Evolutionary conservation across 2,888 invertebrate species (phyloP), one percentile per base, ranked within the genome.

Genomic region (Ypsolopha sequella): DNA sequence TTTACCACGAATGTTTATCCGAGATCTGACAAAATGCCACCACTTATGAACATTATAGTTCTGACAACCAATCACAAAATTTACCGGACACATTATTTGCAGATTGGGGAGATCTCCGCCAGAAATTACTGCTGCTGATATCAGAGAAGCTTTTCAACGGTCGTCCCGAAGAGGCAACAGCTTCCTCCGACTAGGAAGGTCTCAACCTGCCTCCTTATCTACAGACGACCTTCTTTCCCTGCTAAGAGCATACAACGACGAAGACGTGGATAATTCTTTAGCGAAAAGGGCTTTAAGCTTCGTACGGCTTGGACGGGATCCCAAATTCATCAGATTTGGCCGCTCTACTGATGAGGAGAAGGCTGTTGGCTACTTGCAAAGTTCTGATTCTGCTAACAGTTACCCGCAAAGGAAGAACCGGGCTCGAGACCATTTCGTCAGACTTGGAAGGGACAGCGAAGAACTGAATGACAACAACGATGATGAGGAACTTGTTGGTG

Each of bases 241-340:
- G 14, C 67, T 85, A 6, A 68, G 66, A 52, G 65, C 70, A 10
- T 85, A 81, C 59, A 81, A 82, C 53, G 52, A 50, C 6, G 80
- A 81, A 13, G 80, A 82, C 50, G 73, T 75, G 50, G 80, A 81
- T 3, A 58, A 56, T 0, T 73, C 80, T 7, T n/a, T 43, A 0
- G 50, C 61, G 7, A 84, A 85, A 57, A 68, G 80, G 41, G 78
- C 70, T 0, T 60, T 80, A 2, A 73, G 69, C 50, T 86, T 86
- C 58, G 67, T 86, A 7, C 64, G 87, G 13, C 71, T 85, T 1
- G 87, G 85, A 4, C 69, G 87, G 0, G 76, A 80, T 50, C 80
- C 80, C 7, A 85, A 80, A 56, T 88, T 88, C 62, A 77, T 88
- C 56, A 67, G 88, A 8, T 73, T 88, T n/a, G 88, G 88, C 1